Base-by-base conservation (phyloP, 2,797 vertebrate species). In the Oophaga sylvatica region DNA sequence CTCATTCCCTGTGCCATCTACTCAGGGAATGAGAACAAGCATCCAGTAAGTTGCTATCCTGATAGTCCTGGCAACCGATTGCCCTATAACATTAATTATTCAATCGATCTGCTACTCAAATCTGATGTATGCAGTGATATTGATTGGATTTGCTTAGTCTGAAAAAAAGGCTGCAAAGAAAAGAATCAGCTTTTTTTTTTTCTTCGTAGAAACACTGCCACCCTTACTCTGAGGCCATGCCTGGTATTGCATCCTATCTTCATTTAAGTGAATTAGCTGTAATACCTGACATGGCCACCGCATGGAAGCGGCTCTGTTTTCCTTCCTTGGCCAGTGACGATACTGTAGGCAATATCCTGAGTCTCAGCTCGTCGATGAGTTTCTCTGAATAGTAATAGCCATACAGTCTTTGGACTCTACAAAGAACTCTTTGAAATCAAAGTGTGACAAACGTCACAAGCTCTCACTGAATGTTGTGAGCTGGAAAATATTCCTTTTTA, bases 371-470 rank as follows among this genome's bases (percentile, higher is more conserved):
- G 20, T 31, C 20, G 60, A 35, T 81, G 35, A 82, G 77, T 89
- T 89, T 68, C 57, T 73, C 60, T 8, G 62, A 60, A 76, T 81
- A 56, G 78, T 75, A 80, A 75, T 84, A 81, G 60, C 19, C 75
- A 57, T 56, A 57, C 80, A 84, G 84, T 84, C 77, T 88, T 84
- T 84, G 76, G 60, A 35, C 60, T 86, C 79, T 59, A 89, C 87
- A 89, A 89, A 85, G 83, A 60, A 31, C 20, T 53, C 83, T 89
- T 89, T 89, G 83, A 89, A 70, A 85, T 81, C 83, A 29, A 59
- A 88, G 71, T 17, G 79, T 86, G 83, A 70, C 53, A 85, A 86
- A 89, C 82, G 79, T 89, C 83, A 89, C 83, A 86, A 59, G 87
- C 68, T 67, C 60, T 85, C 45, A 81, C 83, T 80, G 80, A 88